Evolutionary conservation across 30 jellyfish, hydroid and myxozoan genomes (phyloP).

Genomic region (Aurelia sp.): DNA sequence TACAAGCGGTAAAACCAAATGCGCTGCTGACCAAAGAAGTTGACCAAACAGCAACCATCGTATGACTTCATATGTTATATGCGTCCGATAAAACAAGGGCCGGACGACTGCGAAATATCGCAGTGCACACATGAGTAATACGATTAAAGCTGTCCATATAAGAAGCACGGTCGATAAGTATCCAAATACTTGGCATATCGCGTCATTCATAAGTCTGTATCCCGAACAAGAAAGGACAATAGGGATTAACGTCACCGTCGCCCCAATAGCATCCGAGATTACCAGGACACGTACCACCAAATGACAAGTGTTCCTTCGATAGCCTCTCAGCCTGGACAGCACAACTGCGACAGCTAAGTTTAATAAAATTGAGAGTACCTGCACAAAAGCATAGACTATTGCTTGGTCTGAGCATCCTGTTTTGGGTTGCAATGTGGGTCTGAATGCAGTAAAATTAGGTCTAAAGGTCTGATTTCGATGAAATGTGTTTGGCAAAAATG

Average conservation of each 20-base stretch:
- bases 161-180: constrained; percentile 63
- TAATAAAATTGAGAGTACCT: constrained; percentile 13
- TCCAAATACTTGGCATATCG: constrained; percentile 59
- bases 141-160: constrained; percentile 68
- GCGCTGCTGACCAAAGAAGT: constrained; percentile 61
- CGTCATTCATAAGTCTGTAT: not conserved
- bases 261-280: constrained; percentile 57
- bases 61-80: constrained; percentile 29
- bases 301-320: constrained; percentile 58
- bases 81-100: constrained; percentile 72
- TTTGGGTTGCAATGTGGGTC: too few species aligned
- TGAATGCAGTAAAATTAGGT: too few species aligned
- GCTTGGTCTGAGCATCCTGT: too few species aligned
- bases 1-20: constrained; percentile 60
- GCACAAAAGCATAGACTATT: too few species aligned
- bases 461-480: too few species aligned
- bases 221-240: constrained; percentile 40
- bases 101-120: constrained; percentile 70
- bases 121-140: constrained; percentile 65
- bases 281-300: constrained; percentile 62
- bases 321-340: constrained; percentile 53
- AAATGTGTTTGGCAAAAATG: too few species aligned
- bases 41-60: constrained; percentile 38
- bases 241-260: constrained; percentile 43
- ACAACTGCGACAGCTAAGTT: constrained; percentile 44